These are phyloP conservation scores for Eurystomus glaucurus DNA, from an alignment of 2,797 vertebrate genomes.

Conservation along the genomic window DNA sequence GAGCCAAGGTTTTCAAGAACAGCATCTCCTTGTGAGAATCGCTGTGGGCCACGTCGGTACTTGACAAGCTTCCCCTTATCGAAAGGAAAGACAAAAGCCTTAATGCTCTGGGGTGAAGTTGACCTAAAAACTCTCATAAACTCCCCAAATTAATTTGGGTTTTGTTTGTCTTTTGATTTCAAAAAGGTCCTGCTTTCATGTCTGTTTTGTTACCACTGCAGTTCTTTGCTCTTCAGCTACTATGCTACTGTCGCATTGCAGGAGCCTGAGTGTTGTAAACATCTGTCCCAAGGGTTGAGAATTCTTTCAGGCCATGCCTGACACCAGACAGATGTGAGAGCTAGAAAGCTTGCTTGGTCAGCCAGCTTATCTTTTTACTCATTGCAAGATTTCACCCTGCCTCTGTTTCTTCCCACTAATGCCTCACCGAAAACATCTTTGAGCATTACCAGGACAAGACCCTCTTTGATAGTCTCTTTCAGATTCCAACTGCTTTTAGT, in stretches of 20 bases:
- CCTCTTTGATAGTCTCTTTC: background rate
- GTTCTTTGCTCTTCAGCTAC: background rate
- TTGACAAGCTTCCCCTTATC: background rate
- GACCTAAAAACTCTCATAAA: conserved; percentile 23
- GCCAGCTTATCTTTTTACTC: background rate
- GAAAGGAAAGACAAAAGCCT: background rate
- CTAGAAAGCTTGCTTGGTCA: background rate
- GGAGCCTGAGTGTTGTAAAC: background rate
- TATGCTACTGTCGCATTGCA: background rate
- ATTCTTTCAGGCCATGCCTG: background rate
- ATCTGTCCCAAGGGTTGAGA: background rate
- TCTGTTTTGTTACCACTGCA: background rate
- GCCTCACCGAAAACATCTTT: background rate
- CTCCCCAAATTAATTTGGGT: background rate
- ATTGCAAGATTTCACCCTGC: background rate
- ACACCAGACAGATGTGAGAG: background rate
- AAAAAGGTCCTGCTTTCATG: background rate
- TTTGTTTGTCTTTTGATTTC: conserved; percentile 35
- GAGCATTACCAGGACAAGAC: background rate
- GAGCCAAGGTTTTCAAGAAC: conserved; percentile 24
- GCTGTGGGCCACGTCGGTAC: background rate
- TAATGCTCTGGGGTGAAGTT: conserved; percentile 1
- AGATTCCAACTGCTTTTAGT: background rate
- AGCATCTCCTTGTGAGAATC: background rate
- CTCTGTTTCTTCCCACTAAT: background rate